Evolutionary conservation across 2,888 invertebrate species (phyloP), one percentile per base, ranked within the genome.

Genomic region (Drosophila fungiperda): DNA sequence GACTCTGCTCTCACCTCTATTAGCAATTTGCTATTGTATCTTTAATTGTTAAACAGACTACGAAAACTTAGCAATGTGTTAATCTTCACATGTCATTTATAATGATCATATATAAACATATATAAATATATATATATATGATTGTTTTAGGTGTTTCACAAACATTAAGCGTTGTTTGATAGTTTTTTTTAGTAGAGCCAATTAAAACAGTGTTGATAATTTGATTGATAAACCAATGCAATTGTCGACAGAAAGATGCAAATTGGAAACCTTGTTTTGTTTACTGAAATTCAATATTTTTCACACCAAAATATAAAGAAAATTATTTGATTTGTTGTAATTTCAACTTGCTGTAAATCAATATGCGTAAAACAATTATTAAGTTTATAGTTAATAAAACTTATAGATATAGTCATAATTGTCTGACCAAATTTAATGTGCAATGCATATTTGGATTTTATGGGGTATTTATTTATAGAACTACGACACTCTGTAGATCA

Each of bases 1-100:
- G 60, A 62, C 69, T 55, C 42, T 49, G 58, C 15, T 45, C 48
- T 50, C 35, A 20, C 40, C 23, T 38, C 50, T 17, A 20, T 42
- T n/a, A 52, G 48, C 69, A 49, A 70, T 62, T 26, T 23, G 17
- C 35, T 3, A 17, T 36, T 50, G 45, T 15, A 45, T 40, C 45
- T 23, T 45, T 23, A 23, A 45, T 23, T 45, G 15, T 23, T 4
- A 23, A 45, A 4, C 45, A 23, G 45, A 8, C 45, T 1, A n/a
- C 7, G 12, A 54, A 36, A 23, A 38, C 36, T n/a, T 54, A 17
- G 36, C 36, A 7, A 54, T 26, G 26, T 29, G 54, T 15, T n/a
- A 54, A 57, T 57, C 50, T 50, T 11, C 29, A 50, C n/a, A 32
- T 32, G 0, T n/a, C 1, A 50, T 6, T 29, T 29, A 50, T n/a